These are phyloP conservation scores for Tenrec ecaudatus DNA, from an alignment of 2,113 vertebrate genomes.

Conservation along the genomic window DNA sequence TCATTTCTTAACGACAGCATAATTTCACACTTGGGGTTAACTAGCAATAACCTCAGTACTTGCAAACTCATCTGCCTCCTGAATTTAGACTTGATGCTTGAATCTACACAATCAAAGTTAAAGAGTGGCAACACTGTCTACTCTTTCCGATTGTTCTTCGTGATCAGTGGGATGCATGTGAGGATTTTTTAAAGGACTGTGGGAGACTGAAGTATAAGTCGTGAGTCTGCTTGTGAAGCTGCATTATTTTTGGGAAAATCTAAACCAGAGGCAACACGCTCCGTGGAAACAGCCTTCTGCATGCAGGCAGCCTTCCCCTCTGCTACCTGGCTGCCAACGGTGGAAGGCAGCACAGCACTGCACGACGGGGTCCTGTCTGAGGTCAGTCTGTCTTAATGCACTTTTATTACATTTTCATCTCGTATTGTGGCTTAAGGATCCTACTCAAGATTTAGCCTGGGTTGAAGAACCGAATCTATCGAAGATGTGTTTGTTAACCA, in stretches of 20 bases:
- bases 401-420: constrained; percentile 5
- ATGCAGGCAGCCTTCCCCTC: background rate
- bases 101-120: constrained; percentile 16
- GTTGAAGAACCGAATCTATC: background rate
- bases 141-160: background rate
- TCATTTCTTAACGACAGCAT: background rate
- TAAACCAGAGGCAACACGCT: background rate
- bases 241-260: background rate
- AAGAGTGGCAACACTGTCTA: background rate
- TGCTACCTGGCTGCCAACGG: background rate
- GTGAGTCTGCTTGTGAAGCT: background rate
- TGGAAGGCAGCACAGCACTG: background rate
- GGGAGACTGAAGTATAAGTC: background rate
- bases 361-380: background rate
- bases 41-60: constrained; percentile 22
- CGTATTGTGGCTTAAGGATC: background rate
- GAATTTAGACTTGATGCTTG: background rate
- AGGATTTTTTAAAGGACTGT: background rate
- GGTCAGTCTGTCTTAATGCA: background rate
- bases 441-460: background rate
- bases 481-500: background rate
- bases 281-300: constrained; percentile 31
- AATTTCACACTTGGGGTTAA: background rate
- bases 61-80: constrained; percentile 11
- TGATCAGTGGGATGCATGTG: background rate